phyloP scores from a whole-genome alignment of 2,113 vertebrate species.

The Pachyramphus minor region DNA sequence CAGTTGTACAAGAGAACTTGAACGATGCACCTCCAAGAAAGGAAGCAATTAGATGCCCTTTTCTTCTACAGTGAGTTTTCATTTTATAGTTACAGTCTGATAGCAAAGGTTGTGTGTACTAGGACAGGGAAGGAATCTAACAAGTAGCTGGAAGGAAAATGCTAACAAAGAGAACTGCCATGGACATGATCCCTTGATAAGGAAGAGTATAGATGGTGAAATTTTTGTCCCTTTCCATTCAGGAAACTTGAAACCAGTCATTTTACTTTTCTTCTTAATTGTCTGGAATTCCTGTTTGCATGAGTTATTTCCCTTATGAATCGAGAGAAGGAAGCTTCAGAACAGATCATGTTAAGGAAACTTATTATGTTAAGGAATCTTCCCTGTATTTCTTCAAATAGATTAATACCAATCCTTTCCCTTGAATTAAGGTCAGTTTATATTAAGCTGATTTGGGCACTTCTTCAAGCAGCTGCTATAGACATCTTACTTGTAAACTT shows the following conservation, averaged over 20 bases:
- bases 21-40: conserved; percentile 41
- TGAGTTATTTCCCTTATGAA: not conserved
- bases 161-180: not conserved
- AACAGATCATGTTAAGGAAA: not conserved
- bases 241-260: not conserved
- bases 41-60: conserved; percentile 26
- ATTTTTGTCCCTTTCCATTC: not conserved
- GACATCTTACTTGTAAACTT: conserved; percentile 5
- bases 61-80: not conserved
- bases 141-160: conserved; percentile 20
- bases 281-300: not conserved
- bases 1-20: conserved; percentile 15
- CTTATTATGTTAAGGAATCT: not conserved
- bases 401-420: not conserved
- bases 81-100: not conserved
- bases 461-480: not conserved
- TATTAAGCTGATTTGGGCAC: not conserved
- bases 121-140: not conserved
- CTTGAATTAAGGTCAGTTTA: not conserved
- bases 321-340: not conserved
- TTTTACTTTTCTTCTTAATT: not conserved
- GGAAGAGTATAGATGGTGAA: not conserved
- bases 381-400: not conserved
- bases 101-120: not conserved
- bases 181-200: not conserved